A percentile compares a stretch with the other conserved stretches of the same genome.
Conservation (phyloP, 23 tunicate genomes). For the Trididemnum clinides region DNA sequence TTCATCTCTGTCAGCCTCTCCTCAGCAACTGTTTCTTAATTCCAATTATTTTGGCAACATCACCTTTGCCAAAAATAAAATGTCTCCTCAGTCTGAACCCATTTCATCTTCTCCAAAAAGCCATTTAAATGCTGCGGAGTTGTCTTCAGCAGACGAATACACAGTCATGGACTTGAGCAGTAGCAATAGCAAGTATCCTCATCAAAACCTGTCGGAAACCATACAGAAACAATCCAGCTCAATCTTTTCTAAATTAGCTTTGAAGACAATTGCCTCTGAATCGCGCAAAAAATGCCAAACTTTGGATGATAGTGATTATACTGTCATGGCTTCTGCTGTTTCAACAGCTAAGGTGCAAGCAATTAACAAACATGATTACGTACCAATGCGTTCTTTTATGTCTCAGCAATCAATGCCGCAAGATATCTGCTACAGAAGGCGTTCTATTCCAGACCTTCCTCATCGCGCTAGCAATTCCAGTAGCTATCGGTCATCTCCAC, state of each 20-base stretch:
- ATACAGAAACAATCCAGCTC: not conserved
- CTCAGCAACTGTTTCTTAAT: constrained; percentile 11
- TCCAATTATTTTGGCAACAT: not conserved
- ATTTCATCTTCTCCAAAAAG: constrained; percentile 30
- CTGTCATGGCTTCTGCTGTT: constrained; percentile 39
- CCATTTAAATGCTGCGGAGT: not conserved
- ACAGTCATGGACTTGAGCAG: constrained; percentile 31
- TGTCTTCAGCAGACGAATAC: constrained; percentile 37
- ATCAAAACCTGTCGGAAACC: constrained; percentile 8
- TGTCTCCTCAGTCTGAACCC: not conserved
- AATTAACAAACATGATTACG: constrained; percentile 37
- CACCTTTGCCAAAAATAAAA: not conserved
- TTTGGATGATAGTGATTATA: constrained; percentile 17
- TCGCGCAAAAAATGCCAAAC: not conserved
- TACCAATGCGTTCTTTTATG: constrained; percentile 64
- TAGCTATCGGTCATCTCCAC: constrained; percentile 19
- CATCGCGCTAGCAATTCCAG: not conserved
- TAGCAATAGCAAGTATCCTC: constrained; percentile 20
- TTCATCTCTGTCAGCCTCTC: constrained; percentile 65
- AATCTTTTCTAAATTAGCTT: constrained; percentile 4
- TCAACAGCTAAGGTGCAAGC: not conserved
- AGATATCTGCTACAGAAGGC: constrained; percentile 60
- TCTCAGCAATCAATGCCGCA: constrained; percentile 54
- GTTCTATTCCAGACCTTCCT: constrained; percentile 29
- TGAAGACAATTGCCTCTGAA: not conserved